Conservation (phyloP, 1,140 invertebrate genomes). For the Drosophila littoralis region DNA sequence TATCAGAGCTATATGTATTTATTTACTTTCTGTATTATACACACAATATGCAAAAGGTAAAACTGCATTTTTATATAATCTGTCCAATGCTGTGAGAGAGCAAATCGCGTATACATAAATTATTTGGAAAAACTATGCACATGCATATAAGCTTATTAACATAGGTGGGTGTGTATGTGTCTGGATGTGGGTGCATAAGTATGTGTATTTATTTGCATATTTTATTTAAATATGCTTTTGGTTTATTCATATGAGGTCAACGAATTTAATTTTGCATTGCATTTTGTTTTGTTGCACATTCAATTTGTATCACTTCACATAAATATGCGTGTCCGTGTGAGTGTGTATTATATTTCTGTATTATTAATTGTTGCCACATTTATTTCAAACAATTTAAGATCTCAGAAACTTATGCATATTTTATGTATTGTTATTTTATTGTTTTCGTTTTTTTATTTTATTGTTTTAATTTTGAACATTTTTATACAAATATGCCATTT, state of each 20-base stretch:
- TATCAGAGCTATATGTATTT: slow-evolving; percentile 3
- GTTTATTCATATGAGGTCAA: slow-evolving; percentile 62
- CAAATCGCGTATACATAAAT: slow-evolving; percentile 22
- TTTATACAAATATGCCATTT: background rate
- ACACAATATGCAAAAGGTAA: slow-evolving; percentile 11
- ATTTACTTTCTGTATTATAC: slow-evolving; percentile 9
- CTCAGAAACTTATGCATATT: background rate
- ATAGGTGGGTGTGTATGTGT: slow-evolving; percentile 24
- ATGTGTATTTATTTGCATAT: slow-evolving; percentile 60
- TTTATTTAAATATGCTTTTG: slow-evolving; percentile 64
- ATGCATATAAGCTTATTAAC: slow-evolving; percentile 8
- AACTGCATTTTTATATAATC: slow-evolving; percentile 31
- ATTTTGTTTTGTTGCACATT: slow-evolving; percentile 40
- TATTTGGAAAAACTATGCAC: slow-evolving; percentile 20
- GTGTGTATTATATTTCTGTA: background rate
- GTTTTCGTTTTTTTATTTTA: background rate
- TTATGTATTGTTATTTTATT: background rate
- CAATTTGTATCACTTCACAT: slow-evolving; percentile 25
- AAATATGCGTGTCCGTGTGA: background rate
- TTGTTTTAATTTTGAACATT: background rate
- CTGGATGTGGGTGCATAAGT: slow-evolving; percentile 15
- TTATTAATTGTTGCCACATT: slow-evolving; percentile 13
- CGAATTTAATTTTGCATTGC: slow-evolving; percentile 61
- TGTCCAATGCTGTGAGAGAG: background rate
- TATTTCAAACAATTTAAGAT: slow-evolving; percentile 2